Percentiles rank a stretch among this genome's conserved stretches.
phyloP scores from a whole-genome alignment of 2,113 vertebrate species.

The Caloenas nicobarica region DNA sequence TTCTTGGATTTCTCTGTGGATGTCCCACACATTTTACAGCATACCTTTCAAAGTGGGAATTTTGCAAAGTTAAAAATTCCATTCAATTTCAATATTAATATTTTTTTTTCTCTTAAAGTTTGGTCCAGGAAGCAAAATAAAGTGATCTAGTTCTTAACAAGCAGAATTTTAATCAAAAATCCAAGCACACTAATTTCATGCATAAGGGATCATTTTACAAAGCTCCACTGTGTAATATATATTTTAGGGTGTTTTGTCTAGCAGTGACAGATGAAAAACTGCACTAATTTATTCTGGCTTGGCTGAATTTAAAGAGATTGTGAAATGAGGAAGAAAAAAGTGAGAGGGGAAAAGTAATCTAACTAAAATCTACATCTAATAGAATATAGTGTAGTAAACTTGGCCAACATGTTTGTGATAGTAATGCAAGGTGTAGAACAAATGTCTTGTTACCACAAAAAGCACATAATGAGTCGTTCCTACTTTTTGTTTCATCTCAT shows the following conservation, averaged over 20 bases:
- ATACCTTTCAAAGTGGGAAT: neutral
- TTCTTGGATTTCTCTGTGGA: neutral
- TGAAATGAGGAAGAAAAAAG: neutral
- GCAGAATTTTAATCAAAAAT: neutral
- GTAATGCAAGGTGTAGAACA: neutral
- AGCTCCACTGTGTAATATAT: accelerated
- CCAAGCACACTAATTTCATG: accelerated
- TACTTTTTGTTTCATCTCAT: neutral
- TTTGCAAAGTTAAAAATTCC: neutral
- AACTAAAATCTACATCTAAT: neutral
- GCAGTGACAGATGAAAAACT: neutral
- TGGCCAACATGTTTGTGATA: neutral
- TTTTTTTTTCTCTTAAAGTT: neutral
- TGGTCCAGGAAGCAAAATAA: neutral
- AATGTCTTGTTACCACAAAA: neutral
- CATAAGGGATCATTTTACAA: neutral
- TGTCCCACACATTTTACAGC: neutral
- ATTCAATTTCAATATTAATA: neutral
- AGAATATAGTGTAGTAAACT: neutral
- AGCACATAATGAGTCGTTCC: accelerated
- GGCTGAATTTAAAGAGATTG: neutral
- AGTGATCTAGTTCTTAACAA: neutral
- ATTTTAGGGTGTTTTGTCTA: neutral
- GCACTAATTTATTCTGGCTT: neutral
- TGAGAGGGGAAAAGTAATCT: neutral